phyloP scores from a whole-genome alignment of 2,113 vertebrate species.

The Pseudopodoces humilis region DNA sequence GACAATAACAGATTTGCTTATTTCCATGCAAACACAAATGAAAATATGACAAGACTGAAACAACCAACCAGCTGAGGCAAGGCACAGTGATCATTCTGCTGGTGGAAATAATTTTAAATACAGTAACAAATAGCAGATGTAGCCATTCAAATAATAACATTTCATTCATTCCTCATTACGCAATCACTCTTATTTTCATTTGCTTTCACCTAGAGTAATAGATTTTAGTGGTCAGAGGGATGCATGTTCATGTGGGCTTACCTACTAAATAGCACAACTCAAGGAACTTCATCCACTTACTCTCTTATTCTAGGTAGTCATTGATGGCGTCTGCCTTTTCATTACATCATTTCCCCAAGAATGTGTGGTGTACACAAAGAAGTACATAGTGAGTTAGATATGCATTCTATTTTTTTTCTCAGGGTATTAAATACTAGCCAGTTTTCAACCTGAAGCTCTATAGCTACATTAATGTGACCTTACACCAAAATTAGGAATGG shows the following conservation, averaged over 20 bases:
- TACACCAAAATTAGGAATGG: neutral
- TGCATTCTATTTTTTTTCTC: neutral
- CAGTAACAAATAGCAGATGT: neutral
- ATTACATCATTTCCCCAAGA: neutral
- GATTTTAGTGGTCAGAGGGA: neutral
- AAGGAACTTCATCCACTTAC: neutral
- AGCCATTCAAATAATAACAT: neutral
- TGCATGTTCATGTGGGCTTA: neutral
- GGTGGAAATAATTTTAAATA: slow-evolving; percentile 22
- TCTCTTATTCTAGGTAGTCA: neutral
- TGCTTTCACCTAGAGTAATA: neutral
- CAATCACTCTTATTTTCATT: neutral
- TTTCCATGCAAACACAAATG: slow-evolving; percentile 27
- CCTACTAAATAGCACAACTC: neutral
- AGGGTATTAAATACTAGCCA: neutral
- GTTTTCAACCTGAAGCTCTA: neutral
- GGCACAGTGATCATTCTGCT: neutral
- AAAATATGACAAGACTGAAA: slow-evolving; percentile 18
- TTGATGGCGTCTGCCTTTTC: neutral
- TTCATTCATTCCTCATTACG: neutral
- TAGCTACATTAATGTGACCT: neutral
- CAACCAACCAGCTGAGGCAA: slow-evolving; percentile 6
- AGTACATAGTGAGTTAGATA: neutral
- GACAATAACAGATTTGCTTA: slow-evolving; percentile 36
- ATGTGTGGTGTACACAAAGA: accelerated